Percentiles rank a stretch among this genome's conserved stretches.
Evolutionary conservation across 1,140 invertebrate genomes (phyloP).

Genomic region (Frieseomelitta varia): DNA sequence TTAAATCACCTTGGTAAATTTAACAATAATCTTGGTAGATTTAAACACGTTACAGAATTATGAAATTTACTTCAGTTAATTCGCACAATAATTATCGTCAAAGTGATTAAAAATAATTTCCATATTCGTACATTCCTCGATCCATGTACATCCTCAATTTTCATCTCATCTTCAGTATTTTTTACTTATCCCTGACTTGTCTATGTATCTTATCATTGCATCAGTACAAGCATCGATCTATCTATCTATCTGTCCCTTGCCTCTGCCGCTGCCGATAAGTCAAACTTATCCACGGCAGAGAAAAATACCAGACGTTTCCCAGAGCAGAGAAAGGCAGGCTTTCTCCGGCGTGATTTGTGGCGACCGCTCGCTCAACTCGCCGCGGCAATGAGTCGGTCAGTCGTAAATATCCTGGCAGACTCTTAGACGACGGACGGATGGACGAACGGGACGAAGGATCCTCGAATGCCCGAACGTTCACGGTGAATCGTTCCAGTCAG

Average conservation of each 20-base stretch:
- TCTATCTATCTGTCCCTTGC: slow-evolving; percentile 44
- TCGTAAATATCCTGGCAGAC: slow-evolving; percentile 80
- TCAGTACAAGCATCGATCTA: not conserved
- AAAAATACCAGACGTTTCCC: slow-evolving; percentile 82
- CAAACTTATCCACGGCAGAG: slow-evolving; percentile 80
- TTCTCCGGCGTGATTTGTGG: slow-evolving; percentile 81
- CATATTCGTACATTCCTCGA: not conserved
- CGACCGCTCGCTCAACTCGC: slow-evolving; percentile 80
- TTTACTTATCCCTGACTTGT: not conserved
- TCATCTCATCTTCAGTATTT: too few species aligned
- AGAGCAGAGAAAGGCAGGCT: slow-evolving; percentile 80
- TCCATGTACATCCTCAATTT: not conserved
- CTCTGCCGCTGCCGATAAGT: slow-evolving; percentile 81
- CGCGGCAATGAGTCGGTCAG: slow-evolving; percentile 81
- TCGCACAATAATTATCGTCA: too few species aligned
- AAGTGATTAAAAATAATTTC: not conserved
- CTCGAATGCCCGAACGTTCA: not conserved
- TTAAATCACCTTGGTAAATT: too few species aligned
- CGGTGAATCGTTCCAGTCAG: not conserved
- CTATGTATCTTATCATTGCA: not conserved
- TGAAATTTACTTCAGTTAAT: too few species aligned
- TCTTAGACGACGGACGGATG: slow-evolving; percentile 69
- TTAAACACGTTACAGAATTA: too few species aligned
- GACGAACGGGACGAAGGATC: slow-evolving; percentile 43
- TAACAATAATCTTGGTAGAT: too few species aligned